phyloP scores from a whole-genome alignment of 1,140 invertebrate genomes.

The Glomeris maerens region DNA sequence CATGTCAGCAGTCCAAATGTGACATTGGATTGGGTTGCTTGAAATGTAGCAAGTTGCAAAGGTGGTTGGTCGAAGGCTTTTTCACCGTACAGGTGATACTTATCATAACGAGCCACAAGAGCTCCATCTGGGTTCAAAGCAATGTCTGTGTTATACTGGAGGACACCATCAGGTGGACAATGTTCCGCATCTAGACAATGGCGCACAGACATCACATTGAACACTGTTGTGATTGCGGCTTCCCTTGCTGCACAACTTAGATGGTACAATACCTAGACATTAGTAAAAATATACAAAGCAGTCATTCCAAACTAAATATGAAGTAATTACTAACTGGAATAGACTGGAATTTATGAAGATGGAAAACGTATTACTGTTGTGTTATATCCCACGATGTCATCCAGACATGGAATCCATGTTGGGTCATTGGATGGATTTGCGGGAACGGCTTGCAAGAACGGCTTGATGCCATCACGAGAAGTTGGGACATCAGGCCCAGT shows the following conservation, averaged over 20 bases:
- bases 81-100: neutral
- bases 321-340: neutral
- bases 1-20: constrained; percentile 3
- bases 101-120: neutral
- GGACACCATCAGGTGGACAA: neutral
- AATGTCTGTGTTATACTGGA: neutral
- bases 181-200: neutral
- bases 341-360: neutral
- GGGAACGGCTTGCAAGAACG: neutral
- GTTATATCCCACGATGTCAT: neutral
- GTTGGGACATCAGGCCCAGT: neutral
- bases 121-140: neutral
- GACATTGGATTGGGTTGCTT: neutral
- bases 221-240: neutral
- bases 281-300: neutral
- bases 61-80: neutral
- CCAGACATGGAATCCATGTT: neutral
- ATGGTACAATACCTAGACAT: neutral
- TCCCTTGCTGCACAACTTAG: neutral
- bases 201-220: neutral
- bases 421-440: neutral
- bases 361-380: neutral
- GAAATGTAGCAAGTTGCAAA: neutral
- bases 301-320: neutral
- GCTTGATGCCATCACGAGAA: neutral